Percentiles rank a stretch among this genome's conserved stretches.
Evolutionary conservation across 2,113 vertebrate species (phyloP).

Genomic region (Forbesichthys agassizii): DNA sequence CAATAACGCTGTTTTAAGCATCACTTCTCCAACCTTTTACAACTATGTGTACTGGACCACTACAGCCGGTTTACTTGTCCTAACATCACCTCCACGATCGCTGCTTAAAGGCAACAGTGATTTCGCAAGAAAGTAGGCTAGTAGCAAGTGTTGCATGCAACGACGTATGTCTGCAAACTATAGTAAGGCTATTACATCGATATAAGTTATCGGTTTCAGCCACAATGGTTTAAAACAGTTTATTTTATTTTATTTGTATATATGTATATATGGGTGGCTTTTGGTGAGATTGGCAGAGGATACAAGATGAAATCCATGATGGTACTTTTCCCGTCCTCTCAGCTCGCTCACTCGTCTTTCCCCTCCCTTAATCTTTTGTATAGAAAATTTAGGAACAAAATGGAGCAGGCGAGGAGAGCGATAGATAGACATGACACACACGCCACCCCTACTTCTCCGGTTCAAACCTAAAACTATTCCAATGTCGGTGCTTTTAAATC

Average conservation of each 20-base stretch:
- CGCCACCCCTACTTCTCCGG: slow-evolving; percentile 60
- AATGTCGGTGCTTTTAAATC: slow-evolving; percentile 35
- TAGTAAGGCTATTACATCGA: slow-evolving; percentile 1
- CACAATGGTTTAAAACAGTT: slow-evolving; percentile 14
- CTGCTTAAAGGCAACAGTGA: slow-evolving; percentile 14
- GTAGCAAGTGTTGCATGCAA: slow-evolving; percentile 55
- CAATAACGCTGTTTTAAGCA: neutral
- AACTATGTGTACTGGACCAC: slow-evolving; percentile 53
- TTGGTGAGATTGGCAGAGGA: slow-evolving; percentile 69
- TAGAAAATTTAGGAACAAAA: slow-evolving; percentile 81
- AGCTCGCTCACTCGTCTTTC: slow-evolving; percentile 69
- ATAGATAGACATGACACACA: slow-evolving; percentile 72
- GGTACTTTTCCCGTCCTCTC: slow-evolving; percentile 72
- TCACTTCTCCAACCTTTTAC: slow-evolving; percentile 26
- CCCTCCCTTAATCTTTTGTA: slow-evolving; percentile 81
- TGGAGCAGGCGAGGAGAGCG: slow-evolving; percentile 69
- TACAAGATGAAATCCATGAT: slow-evolving; percentile 79
- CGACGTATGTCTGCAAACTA: slow-evolving; percentile 19
- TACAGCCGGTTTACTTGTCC: slow-evolving; percentile 63
- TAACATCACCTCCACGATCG: slow-evolving; percentile 68
- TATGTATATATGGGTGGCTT: slow-evolving; percentile 38
- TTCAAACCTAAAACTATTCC: slow-evolving; percentile 32
- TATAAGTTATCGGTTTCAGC: slow-evolving; percentile 44
- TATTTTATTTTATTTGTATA: slow-evolving; percentile 20
- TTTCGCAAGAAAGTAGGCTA: slow-evolving; percentile 33